phyloP scores from a whole-genome alignment of 2,797 vertebrate species.

The Lepus townsendii region DNA sequence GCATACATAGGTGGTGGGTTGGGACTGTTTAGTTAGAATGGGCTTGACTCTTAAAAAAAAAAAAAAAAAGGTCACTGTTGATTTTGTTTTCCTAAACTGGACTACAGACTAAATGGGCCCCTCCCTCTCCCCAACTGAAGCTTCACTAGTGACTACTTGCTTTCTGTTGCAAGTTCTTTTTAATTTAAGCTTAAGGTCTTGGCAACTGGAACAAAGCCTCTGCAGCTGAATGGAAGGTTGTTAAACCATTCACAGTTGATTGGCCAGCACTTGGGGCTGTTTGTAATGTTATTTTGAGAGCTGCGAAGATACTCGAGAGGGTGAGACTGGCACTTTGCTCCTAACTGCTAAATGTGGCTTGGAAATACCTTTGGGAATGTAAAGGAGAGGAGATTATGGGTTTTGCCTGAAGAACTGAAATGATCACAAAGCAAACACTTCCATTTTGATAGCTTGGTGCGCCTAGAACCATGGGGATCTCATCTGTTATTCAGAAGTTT shows the following conservation, averaged over 20 bases:
- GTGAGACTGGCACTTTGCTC: conserved; percentile 47
- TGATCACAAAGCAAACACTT: conserved; percentile 60
- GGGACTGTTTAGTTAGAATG: background rate
- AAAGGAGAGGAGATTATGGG: background rate
- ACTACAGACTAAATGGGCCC: background rate
- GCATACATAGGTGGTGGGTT: background rate
- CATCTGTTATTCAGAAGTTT: conserved; percentile 25
- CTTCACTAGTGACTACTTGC: conserved; percentile 70
- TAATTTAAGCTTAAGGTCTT: conserved; percentile 84
- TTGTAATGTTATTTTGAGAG: conserved; percentile 73
- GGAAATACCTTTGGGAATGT: conserved; percentile 20
- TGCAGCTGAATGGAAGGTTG: conserved; percentile 85
- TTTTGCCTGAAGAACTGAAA: conserved; percentile 57
- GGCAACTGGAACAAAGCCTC: conserved; percentile 85
- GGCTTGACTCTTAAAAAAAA: conserved; percentile 3
- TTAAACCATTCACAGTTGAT: conserved; percentile 83
- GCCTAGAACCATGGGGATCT: background rate
- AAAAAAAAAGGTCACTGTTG: background rate
- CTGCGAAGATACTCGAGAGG: conserved; percentile 65
- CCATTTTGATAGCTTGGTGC: conserved; percentile 34
- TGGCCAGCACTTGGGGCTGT: conserved; percentile 79
- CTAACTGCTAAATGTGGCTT: conserved; percentile 62
- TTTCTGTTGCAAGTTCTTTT: conserved; percentile 80
- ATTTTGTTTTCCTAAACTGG: background rate
- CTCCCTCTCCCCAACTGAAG: conserved; percentile 42